Percentiles rank a stretch among this genome's conserved stretches.
Evolutionary conservation across 2,113 vertebrate species (phyloP).

Genomic region (Serinus canaria): DNA sequence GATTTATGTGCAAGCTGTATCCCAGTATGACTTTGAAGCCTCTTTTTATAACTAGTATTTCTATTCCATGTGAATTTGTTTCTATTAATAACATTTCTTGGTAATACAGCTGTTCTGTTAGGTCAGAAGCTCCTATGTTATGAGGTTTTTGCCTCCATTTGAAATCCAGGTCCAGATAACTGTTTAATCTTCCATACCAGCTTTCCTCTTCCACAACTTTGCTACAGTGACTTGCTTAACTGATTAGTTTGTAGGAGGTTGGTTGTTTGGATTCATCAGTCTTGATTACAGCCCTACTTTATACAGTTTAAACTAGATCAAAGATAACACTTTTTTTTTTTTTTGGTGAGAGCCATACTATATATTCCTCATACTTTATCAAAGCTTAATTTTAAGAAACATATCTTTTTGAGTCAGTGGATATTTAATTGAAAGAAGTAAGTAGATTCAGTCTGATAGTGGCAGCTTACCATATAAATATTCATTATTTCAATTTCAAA

Average conservation of each 20-base stretch:
- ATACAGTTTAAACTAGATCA: not conserved
- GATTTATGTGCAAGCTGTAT: not conserved
- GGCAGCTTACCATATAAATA: not conserved
- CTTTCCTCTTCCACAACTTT: not conserved
- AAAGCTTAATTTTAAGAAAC: not conserved
- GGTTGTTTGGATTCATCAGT: not conserved
- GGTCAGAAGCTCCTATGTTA: not conserved
- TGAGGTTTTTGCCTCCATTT: not conserved
- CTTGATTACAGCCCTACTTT: not conserved
- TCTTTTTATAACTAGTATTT: not conserved
- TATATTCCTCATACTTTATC: not conserved
- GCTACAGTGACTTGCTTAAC: not conserved
- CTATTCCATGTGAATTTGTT: not conserved
- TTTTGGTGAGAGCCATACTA: not conserved
- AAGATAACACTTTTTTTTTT: not conserved
- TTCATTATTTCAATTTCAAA: slow-evolving; percentile 23
- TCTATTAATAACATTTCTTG: not conserved
- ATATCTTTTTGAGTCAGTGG: not conserved
- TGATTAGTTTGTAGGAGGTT: not conserved
- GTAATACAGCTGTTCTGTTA: not conserved
- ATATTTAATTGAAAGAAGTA: slow-evolving; percentile 21
- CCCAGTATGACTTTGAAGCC: not conserved
- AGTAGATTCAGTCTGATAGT: slow-evolving; percentile 18
- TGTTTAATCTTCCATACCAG: not conserved
- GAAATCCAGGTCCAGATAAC: not conserved